Conservation (phyloP, 1,140 invertebrate genomes). For the Pseudomyrmex cubaensis region DNA sequence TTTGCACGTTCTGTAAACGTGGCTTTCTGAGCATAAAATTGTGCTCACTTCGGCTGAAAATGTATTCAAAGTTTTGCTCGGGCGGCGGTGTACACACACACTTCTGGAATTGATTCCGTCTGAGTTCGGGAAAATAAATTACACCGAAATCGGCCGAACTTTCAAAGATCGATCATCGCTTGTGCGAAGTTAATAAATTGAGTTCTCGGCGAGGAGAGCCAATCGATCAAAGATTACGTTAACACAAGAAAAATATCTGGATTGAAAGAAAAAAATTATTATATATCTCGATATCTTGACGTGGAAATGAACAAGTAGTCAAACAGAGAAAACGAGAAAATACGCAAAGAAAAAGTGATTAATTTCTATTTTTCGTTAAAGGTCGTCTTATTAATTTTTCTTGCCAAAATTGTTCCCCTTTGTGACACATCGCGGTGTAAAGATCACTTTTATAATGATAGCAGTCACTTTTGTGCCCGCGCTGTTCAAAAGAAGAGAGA, state of each 20-base stretch:
- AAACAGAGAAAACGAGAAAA: too few species aligned
- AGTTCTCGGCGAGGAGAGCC: constrained; percentile 8
- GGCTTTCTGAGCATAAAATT: constrained; percentile 15
- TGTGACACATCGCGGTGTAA: constrained; percentile 5
- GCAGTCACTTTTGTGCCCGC: constrained; percentile 10
- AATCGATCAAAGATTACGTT: constrained; percentile 38
- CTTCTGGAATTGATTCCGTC: constrained; percentile 48
- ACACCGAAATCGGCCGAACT: constrained; percentile 52
- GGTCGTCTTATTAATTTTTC: constrained; percentile 27
- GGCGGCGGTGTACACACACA: neutral
- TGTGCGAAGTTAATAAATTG: constrained; percentile 55
- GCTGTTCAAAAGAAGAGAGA: neutral
- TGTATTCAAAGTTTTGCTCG: constrained; percentile 38
- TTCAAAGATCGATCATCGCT: constrained; percentile 31
- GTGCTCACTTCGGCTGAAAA: constrained; percentile 2
- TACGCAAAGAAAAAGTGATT: constrained; percentile 51
- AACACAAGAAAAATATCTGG: constrained; percentile 27
- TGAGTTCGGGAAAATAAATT: constrained; percentile 54
- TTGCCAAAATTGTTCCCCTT: constrained; percentile 14
- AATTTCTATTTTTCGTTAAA: constrained; percentile 50
- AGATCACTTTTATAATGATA: neutral
- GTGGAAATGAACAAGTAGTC: constrained; percentile 55
- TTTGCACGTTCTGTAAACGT: constrained; percentile 15
- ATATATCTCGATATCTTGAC: constrained; percentile 31
- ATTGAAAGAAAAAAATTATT: constrained; percentile 45